phyloP scores from a whole-genome alignment of 2,797 vertebrate species.

The Phaenicophaeus curvirostris region DNA sequence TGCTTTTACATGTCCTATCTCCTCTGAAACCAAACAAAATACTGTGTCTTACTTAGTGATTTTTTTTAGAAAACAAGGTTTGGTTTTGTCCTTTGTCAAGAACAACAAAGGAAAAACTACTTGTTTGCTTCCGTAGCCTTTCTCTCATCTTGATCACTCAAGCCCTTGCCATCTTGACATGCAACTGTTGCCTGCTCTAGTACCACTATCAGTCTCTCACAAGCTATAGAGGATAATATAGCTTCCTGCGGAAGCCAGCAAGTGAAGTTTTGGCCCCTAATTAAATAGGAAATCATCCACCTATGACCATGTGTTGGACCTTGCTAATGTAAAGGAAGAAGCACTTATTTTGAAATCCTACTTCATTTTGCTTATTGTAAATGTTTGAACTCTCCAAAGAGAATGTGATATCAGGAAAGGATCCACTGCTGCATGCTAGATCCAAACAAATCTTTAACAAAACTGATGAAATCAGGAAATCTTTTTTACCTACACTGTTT shows the following conservation, averaged over 20 bases:
- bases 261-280: neutral
- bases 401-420: neutral
- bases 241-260: neutral
- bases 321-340: neutral
- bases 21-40: constrained; percentile 6
- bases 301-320: neutral
- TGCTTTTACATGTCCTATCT: neutral
- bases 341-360: neutral
- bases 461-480: neutral
- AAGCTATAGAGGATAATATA: neutral
- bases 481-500: neutral
- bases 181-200: neutral
- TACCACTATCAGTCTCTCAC: neutral
- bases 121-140: neutral
- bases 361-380: constrained; percentile 16
- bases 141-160: neutral
- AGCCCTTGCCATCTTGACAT: neutral
- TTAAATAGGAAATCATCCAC: neutral
- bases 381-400: neutral
- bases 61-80: neutral
- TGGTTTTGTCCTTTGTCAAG: neutral
- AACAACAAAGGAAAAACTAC: neutral
- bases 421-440: neutral
- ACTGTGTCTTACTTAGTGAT: neutral
- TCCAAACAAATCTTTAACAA: neutral